Base-by-base conservation (phyloP, 2,797 vertebrate genomes). In the Chelidonichthys spinosus region DNA sequence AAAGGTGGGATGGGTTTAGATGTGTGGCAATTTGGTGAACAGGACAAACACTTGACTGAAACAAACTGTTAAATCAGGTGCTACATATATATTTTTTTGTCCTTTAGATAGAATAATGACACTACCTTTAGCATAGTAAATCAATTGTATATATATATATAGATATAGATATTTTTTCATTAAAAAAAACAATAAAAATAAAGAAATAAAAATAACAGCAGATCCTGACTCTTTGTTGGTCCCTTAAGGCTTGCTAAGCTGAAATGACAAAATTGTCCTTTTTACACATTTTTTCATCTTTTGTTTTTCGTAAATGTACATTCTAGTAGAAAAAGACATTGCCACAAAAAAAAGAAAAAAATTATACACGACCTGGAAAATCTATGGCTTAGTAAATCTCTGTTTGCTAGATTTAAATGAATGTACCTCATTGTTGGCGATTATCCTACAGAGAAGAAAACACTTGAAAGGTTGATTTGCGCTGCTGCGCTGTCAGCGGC, bases 361-460 rank as follows among this genome's bases (percentile, higher is more conserved):
- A 65, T 17, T 3, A 11, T 50, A 79, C 67, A 81, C 74, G 74
- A 89, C 87, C 82, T 93, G 90, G 83, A 92, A 87, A 92, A 92
- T 76, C 90, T 93, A 95, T 95, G 94, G 94, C 94, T 95, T 94
- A 87, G 92, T 93, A 92, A 92, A 92, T 90, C 91, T 93, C 85
- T 70, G 44, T 86, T 93, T 93, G 90, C 90, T 94, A 91, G 92
- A 91, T 92, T 89, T 88, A 86, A 90, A 92, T 85, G 75, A 88
- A 92, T 81, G 86, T 76, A 91, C 76, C 76, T 85, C 87, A 84
- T 76, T 76, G 63, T 71, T 85, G 83, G 79, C 83, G 76, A 82
- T 86, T 83, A 89, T 81, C 84, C 65, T 69, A 89, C 62, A 81
- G 76, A 88, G 78, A 88, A 86, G 55, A 73, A 76, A 83, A 77